Evolutionary conservation across 1,140 invertebrate species (phyloP), one percentile per base, ranked within the genome.

Genomic region (Oedothorax gibbosus): DNA sequence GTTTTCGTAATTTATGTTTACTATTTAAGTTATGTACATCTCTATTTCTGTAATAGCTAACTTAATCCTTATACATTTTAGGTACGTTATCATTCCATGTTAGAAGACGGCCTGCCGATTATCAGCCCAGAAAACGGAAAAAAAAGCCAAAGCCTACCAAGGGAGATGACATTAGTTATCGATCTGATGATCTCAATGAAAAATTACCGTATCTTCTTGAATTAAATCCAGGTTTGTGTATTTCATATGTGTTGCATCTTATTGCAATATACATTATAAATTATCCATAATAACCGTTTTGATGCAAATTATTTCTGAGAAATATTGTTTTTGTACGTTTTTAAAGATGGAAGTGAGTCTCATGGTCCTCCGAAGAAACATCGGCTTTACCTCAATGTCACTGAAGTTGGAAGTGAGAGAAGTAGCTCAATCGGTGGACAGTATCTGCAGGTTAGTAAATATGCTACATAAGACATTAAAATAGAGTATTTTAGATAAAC

Each of bases 41-140:
- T 35, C 1, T 35, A 35, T 35, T 35, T 35, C 35, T 35, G 35
- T 35, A 2, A 35, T 35, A 35, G 1, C 5, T 35, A n/a, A 35
- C 35, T 35, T 1, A 35, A 35, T 35, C 35, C 35, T 35, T 71
- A 49, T 53, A 18, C 11, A 9, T 53, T 71, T 15, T 71, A 97
- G 96, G 96, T 89, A 96, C 95, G 75, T 96, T 98, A 88, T 97
- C 97, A 95, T 98, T 98, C 89, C 96, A 98, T 90, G 96, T 98
- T 89, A 92, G 96, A 86, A 92, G 96, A 88, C 92, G 96, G 88
- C 96, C 96, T 71, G 94, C 95, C 11, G 96, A 98, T 90, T 94
- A 95, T 87, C 95, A 96, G 89, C 96, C 95, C 14, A 91, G 96
- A 76, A 95, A 96, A 88, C 92, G 96, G 18, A 97, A 97, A 93